Percentiles rank a stretch among this genome's conserved stretches.
Evolutionary conservation across 2,797 vertebrate species (phyloP).

Genomic region (Lacerta bilineata): DNA sequence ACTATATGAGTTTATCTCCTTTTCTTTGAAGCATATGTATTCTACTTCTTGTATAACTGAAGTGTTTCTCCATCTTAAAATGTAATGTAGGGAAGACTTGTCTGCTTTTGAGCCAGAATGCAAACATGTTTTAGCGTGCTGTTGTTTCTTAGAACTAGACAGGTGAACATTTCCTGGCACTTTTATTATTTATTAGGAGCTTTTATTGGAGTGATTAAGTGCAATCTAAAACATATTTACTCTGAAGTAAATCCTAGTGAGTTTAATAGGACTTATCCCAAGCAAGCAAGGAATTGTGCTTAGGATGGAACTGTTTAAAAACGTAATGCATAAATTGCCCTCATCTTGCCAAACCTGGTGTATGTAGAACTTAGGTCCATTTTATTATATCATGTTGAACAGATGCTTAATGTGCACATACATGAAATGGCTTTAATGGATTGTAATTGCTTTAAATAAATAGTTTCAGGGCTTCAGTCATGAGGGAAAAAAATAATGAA

Average conservation of each 20-base stretch:
- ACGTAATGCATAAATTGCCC: slow-evolving; percentile 9
- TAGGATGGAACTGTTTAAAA: neutral
- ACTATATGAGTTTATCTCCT: slow-evolving; percentile 48
- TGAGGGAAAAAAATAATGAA: neutral
- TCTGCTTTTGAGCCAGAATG: neutral
- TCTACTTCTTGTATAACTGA: neutral
- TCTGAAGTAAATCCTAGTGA: neutral
- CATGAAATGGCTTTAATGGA: slow-evolving; percentile 51
- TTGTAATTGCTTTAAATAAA: slow-evolving; percentile 22
- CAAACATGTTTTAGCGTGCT: slow-evolving; percentile 11
- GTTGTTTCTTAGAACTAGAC: slow-evolving; percentile 30
- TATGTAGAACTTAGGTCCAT: neutral
- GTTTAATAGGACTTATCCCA: neutral
- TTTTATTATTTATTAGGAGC: too few species aligned
- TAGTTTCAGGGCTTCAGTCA: neutral
- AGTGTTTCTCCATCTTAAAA: neutral
- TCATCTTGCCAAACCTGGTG: slow-evolving; percentile 56
- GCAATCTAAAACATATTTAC: neutral
- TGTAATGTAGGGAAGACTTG: neutral
- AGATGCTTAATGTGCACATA: slow-evolving; percentile 28
- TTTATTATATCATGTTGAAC: slow-evolving; percentile 40
- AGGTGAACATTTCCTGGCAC: slow-evolving; percentile 8
- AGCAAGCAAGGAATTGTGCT: neutral
- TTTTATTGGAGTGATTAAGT: too few species aligned
- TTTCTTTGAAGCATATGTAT: slow-evolving; percentile 24